Conservation (phyloP, 2,113 vertebrate genomes). For the Takifugu bimaculatus region DNA sequence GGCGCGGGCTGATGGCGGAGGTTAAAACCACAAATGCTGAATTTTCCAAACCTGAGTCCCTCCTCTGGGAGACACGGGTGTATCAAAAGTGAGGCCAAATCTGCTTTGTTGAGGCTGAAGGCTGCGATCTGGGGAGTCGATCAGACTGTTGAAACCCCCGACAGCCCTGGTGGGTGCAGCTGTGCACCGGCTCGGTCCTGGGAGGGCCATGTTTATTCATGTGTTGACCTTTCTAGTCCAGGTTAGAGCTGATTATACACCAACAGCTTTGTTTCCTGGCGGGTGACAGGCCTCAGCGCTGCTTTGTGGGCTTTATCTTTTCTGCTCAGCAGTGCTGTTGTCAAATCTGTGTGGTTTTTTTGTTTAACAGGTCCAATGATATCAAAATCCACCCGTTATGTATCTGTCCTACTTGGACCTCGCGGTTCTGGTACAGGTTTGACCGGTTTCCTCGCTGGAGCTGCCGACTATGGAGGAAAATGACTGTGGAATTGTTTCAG, state of each 20-base stretch:
- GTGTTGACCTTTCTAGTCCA: constrained; percentile 45
- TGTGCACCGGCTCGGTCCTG: constrained; percentile 32
- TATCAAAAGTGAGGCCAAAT: no score
- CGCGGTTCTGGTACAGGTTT: no score
- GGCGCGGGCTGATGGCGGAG: no score
- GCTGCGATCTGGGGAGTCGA: background rate
- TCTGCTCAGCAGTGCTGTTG: constrained; percentile 35
- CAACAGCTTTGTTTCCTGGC: constrained; percentile 34
- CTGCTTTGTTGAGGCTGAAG: no score
- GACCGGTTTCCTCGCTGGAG: no score
- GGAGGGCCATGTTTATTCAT: constrained; percentile 48
- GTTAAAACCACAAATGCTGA: no score
- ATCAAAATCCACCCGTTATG: no score
- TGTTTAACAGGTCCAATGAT: constrained; percentile 16
- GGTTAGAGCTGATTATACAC: constrained; percentile 35
- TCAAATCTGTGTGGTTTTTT: constrained; percentile 34
- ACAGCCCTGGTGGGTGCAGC: constrained; percentile 4
- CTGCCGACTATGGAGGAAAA: no score
- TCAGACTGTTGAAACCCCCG: constrained; percentile 13
- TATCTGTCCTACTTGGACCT: no score
- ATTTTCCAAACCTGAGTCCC: no score
- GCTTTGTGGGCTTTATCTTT: constrained; percentile 47
- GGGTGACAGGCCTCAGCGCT: constrained; percentile 37
- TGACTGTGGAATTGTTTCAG: no score
- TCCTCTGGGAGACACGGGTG: no score